A percentile compares a stretch with the other conserved stretches of the same genome.
phyloP scores from a whole-genome alignment of 1,140 invertebrate genomes.

The Brachionus manjavacas region DNA sequence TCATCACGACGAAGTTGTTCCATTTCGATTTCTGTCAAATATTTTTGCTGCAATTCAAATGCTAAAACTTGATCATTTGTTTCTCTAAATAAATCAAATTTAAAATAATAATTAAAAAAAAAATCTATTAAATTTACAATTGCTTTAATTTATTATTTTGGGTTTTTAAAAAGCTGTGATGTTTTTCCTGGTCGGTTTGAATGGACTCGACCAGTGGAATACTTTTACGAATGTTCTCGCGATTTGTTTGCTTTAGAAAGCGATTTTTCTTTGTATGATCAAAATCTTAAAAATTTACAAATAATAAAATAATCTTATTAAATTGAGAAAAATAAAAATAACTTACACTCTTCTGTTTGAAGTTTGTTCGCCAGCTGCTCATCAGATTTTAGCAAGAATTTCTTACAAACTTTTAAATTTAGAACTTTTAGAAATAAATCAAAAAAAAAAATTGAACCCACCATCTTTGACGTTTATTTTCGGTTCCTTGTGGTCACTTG shows the following conservation, averaged over 20 bases:
- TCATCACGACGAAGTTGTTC: background rate
- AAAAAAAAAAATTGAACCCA: background rate
- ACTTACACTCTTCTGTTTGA: slow-evolving; percentile 19
- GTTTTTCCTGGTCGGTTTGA: background rate
- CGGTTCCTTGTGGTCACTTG: background rate
- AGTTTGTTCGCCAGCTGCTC: slow-evolving; percentile 1
- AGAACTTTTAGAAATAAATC: background rate
- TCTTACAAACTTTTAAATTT: background rate
- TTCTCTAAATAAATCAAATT: background rate
- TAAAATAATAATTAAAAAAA: background rate
- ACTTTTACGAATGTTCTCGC: slow-evolving; percentile 13
- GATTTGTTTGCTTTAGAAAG: background rate
- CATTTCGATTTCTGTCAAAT: background rate
- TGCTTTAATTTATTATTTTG: background rate
- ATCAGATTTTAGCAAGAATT: slow-evolving; percentile 10
- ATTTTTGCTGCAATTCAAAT: background rate
- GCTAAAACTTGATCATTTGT: slow-evolving; percentile 1
- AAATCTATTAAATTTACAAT: background rate
- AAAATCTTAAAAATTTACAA: background rate
- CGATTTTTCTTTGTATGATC: slow-evolving; percentile 27
- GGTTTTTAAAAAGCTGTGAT: background rate
- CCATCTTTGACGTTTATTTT: slow-evolving; percentile 16
- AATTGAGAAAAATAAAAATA: background rate
- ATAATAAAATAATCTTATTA: background rate
- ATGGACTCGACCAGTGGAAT: background rate